Percentiles rank a stretch among this genome's conserved stretches.
Conservation (phyloP, 2,797 vertebrate genomes). For the Gambelia wislizenii region DNA sequence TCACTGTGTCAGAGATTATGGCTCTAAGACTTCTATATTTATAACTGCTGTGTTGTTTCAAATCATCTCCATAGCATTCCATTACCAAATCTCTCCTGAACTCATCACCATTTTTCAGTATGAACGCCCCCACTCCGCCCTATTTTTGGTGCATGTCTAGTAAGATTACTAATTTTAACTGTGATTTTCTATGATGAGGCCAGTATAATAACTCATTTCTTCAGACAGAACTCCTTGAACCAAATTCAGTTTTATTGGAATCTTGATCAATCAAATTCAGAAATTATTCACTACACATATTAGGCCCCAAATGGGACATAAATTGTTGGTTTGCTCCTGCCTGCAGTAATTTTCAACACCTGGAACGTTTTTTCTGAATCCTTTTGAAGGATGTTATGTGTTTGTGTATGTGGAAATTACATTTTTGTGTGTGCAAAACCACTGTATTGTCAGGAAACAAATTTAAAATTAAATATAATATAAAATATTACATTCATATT, state of each 20-base stretch:
- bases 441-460: not conserved
- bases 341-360: not conserved
- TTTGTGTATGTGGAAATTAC: not conserved
- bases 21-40: not conserved
- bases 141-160: not conserved
- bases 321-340: not conserved
- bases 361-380: too few relatives aligned
- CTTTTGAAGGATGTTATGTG: too few relatives aligned
- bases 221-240: not conserved
- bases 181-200: too few relatives aligned
- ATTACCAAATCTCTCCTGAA: not conserved
- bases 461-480: not conserved
- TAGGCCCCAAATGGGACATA: not conserved
- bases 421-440: rapidly evolving
- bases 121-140: not conserved
- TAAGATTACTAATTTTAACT: not conserved
- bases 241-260: not conserved
- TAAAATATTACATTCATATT: not conserved
- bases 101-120: conserved; percentile 1
- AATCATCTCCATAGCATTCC: not conserved
- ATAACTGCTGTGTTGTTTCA: not conserved
- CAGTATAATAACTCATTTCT: not conserved
- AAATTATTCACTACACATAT: not conserved
- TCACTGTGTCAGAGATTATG: too few relatives aligned
- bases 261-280: not conserved